These are phyloP conservation scores for Labrus mixtus DNA, from an alignment of 2,113 vertebrate species.

Conservation along the genomic window DNA sequence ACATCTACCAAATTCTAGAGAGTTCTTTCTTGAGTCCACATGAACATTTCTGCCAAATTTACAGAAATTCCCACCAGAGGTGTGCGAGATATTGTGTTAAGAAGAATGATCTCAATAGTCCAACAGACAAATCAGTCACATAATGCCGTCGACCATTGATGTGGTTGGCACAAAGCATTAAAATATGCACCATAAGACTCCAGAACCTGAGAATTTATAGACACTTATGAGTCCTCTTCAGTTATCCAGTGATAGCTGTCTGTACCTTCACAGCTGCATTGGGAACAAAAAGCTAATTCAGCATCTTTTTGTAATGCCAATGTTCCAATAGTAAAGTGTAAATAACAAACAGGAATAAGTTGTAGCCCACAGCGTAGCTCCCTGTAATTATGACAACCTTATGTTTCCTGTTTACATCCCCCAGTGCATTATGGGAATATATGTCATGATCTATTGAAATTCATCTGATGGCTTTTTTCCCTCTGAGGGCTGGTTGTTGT, in stretches of 20 bases:
- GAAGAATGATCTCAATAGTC: no score
- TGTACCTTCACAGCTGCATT: no score
- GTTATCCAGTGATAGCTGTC: background rate
- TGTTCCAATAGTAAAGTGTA: background rate
- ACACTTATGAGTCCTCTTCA: background rate
- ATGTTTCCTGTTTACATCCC: background rate
- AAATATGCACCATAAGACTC: no score
- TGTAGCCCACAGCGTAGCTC: background rate
- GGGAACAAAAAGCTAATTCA: background rate
- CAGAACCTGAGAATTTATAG: no score
- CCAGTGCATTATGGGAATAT: background rate
- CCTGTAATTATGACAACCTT: background rate
- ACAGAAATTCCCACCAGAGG: background rate
- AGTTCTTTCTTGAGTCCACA: background rate
- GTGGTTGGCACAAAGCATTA: no score
- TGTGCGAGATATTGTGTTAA: background rate
- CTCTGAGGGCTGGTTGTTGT: conserved; percentile 18
- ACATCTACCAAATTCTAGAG: no score
- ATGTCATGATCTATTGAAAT: conserved; percentile 31
- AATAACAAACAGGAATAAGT: background rate
- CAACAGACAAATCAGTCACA: no score
- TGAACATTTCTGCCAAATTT: no score
- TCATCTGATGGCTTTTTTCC: background rate
- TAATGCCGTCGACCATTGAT: no score
- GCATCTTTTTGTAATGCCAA: background rate